Evolutionary conservation across 2,888 invertebrate species (phyloP).

Genomic region (Crioceris asparagi): DNA sequence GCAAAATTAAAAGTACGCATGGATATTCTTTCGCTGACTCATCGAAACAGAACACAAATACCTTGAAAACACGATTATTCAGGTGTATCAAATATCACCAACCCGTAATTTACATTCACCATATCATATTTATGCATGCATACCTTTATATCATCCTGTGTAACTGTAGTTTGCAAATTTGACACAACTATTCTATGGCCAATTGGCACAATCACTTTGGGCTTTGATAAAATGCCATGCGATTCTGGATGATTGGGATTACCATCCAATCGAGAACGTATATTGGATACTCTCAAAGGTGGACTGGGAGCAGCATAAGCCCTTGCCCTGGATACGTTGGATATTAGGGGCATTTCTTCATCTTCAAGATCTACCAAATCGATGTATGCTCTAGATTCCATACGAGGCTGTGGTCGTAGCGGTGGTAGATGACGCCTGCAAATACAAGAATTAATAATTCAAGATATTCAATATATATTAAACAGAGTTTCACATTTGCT

Average conservation of each 20-base stretch:
- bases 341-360: conserved; percentile 28
- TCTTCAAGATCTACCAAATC: conserved; percentile 34
- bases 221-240: conserved; percentile 35
- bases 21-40: too few species aligned
- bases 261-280: conserved; percentile 41
- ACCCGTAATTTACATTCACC: too few species aligned
- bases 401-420: not conserved
- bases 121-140: too few species aligned
- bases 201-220: conserved; percentile 39
- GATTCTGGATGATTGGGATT: conserved; percentile 28
- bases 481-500: too few species aligned
- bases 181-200: conserved; percentile 85
- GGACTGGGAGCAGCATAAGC: conserved; percentile 27
- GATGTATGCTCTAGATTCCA: conserved; percentile 23
- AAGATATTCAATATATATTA: too few species aligned
- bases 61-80: too few species aligned
- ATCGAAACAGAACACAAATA: too few species aligned
- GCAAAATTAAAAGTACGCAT: too few species aligned
- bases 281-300: conserved; percentile 27
- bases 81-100: too few species aligned
- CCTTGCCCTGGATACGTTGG: too few species aligned
- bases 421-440: not conserved
- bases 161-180: conserved; percentile 77
- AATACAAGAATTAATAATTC: not conserved
- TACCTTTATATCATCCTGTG: conserved; percentile 84